Evolutionary conservation across 2,113 vertebrate species (phyloP).

Genomic region (Picathartes gymnocephalus): DNA sequence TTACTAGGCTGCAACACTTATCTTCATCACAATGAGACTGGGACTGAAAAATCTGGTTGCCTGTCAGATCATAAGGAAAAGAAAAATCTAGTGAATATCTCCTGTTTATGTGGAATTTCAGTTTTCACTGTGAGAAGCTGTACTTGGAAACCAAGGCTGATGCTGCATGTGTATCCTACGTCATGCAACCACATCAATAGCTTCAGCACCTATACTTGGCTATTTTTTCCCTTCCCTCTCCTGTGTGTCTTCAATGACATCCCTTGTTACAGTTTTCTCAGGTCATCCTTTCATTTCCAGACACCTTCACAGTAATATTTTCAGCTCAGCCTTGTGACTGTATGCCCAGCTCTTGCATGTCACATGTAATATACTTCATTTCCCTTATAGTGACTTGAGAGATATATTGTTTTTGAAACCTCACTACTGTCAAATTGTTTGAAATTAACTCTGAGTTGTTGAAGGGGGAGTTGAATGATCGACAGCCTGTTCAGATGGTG

Average conservation of each 20-base stretch:
- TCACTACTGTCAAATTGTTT: conserved; percentile 19
- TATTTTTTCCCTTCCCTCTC: neutral
- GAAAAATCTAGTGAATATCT: neutral
- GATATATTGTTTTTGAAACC: conserved; percentile 28
- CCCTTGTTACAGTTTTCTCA: neutral
- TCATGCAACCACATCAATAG: neutral
- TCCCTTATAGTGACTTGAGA: conserved; percentile 5
- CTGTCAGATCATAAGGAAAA: neutral
- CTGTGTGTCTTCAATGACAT: neutral
- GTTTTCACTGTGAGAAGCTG: neutral
- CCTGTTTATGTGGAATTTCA: neutral
- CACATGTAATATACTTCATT: conserved; percentile 8
- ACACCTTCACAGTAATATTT: neutral
- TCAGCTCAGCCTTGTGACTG: neutral
- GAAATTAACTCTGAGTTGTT: conserved; percentile 32
- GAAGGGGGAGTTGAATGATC: neutral
- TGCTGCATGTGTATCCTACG: neutral
- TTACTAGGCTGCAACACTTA: neutral
- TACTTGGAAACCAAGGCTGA: neutral
- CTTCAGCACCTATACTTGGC: neutral
- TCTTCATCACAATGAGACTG: neutral
- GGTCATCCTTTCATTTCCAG: neutral
- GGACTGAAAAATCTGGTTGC: neutral
- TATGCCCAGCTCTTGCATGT: neutral
- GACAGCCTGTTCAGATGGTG: conserved; percentile 4